Evolutionary conservation across 2,797 vertebrate genomes (phyloP).

Genomic region (Fundulus diaphanus): DNA sequence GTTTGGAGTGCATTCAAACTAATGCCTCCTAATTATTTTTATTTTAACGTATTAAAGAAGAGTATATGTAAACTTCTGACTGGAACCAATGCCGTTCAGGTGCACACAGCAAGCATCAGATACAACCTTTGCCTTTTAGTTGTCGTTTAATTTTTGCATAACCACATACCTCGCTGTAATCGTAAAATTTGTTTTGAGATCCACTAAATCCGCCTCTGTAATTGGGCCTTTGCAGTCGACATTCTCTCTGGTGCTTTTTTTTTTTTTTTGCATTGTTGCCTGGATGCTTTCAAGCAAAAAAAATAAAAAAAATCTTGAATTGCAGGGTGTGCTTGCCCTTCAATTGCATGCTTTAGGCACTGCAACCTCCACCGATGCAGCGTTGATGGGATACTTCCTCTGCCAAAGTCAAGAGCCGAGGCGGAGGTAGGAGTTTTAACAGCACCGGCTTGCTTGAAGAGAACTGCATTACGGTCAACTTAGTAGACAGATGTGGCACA

Average conservation of each 20-base stretch:
- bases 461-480: not conserved
- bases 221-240: not conserved
- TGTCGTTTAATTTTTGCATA: not conserved
- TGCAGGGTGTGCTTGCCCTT: slow-evolving; percentile 13
- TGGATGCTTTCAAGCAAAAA: not conserved
- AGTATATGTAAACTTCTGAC: not conserved
- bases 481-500: not conserved
- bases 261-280: not conserved
- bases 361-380: not conserved
- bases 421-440: not conserved
- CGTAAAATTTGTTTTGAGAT: not conserved
- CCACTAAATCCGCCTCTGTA: not conserved
- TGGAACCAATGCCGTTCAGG: not conserved
- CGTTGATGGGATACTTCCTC: not conserved
- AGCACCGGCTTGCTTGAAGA: not conserved
- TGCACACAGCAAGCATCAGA: not conserved
- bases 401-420: not conserved
- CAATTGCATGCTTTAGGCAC: not conserved
- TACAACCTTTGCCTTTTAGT: not conserved
- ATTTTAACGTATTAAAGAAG: not conserved
- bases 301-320: slow-evolving; percentile 12
- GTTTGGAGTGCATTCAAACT: not conserved
- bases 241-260: not conserved
- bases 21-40: not conserved
- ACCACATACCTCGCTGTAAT: not conserved